Conservation (phyloP, 2,888 invertebrate species). For the Tetragnatha montana region DNA sequence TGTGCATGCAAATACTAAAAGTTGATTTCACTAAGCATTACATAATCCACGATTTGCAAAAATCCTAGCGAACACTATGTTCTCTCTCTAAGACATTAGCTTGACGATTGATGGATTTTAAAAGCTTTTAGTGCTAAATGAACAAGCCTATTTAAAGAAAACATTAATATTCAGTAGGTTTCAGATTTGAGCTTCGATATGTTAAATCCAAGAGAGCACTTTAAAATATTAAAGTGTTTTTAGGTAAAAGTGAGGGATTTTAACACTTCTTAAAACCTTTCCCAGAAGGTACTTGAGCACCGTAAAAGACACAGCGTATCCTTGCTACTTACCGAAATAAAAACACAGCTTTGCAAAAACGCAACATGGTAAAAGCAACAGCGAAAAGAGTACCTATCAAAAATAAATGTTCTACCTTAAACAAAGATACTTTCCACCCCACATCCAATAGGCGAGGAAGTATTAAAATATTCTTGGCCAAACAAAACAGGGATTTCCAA, state of each 20-base stretch:
- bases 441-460: not conserved
- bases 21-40: too few relatives aligned
- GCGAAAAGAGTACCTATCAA: not conserved
- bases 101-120: not conserved
- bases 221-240: too few relatives aligned
- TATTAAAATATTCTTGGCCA: conserved; percentile 17
- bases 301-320: not conserved
- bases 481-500: conserved; percentile 11
- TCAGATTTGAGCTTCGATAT: not conserved
- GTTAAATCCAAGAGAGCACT: not conserved
- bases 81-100: too few relatives aligned
- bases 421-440: not conserved
- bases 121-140: not conserved
- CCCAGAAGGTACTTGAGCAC: not conserved
- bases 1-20: too few relatives aligned
- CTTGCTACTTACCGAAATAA: not conserved
- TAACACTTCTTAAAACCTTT: not conserved
- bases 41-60: too few relatives aligned
- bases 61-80: too few relatives aligned
- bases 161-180: not conserved
- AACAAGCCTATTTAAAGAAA: not conserved
- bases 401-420: not conserved
- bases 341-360: not conserved
- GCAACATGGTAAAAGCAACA: not conserved
- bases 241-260: too few relatives aligned